Evolutionary conservation across 1,140 invertebrate genomes (phyloP).

Genomic region (Trissolcus basalis): DNA sequence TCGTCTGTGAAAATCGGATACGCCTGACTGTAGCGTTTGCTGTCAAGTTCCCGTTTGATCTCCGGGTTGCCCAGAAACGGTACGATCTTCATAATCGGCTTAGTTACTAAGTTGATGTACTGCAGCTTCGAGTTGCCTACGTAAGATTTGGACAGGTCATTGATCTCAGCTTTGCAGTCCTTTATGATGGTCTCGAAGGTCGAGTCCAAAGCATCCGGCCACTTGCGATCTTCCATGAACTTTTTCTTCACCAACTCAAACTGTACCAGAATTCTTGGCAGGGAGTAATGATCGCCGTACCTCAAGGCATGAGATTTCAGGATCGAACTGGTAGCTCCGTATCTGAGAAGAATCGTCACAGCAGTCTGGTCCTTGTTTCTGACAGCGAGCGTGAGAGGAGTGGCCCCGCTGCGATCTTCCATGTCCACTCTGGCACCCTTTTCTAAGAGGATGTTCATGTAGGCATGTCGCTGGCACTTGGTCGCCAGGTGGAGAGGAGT

Average conservation of each 20-base stretch:
- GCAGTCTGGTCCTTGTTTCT: constrained; percentile 2
- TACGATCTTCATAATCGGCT: constrained; percentile 1
- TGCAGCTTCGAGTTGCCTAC: constrained; percentile 14
- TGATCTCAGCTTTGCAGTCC: constrained; percentile 4
- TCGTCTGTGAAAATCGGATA: constrained; percentile 23
- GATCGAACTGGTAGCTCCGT: constrained; percentile 6
- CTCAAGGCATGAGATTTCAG: constrained; percentile 4
- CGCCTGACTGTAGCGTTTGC: background rate
- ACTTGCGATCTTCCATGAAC: background rate
- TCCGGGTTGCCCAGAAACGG: constrained; percentile 14
- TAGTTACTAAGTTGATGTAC: constrained; percentile 9
- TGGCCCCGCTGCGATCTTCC: constrained; percentile 5
- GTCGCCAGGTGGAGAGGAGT: constrained; percentile 27
- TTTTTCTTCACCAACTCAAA: constrained; percentile 11
- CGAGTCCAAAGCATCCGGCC: background rate
- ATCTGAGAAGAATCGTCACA: constrained; percentile 4
- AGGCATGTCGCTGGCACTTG: constrained; percentile 11
- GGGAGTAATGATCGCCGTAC: constrained; percentile 7
- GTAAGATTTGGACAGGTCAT: background rate
- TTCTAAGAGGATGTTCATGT: constrained; percentile 25
- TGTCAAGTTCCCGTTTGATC: constrained; percentile 8
- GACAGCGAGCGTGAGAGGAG: constrained; percentile 14
- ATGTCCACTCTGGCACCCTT: constrained; percentile 11
- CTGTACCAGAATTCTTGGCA: constrained; percentile 1
- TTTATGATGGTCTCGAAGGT: background rate